Base-by-base conservation (phyloP, 2,888 invertebrate genomes). In the Congeria kusceri region DNA sequence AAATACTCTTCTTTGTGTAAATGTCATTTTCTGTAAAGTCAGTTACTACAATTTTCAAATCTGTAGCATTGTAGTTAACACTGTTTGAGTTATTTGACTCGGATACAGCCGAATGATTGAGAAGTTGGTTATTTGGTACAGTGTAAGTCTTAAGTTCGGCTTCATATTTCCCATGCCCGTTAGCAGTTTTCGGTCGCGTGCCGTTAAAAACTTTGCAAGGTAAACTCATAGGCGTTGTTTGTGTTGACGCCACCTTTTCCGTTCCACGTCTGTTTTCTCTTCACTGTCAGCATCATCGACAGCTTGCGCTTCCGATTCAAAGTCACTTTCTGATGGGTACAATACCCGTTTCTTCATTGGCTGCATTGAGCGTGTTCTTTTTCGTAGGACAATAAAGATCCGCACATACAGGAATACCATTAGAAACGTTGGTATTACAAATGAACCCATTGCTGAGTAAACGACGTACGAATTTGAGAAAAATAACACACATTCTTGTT, bases 371-470 rank as follows among this genome's bases (percentile, higher is more conserved):
- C 86, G 75, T 57, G 92, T 88, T 39, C 93, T 87, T 71, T 89
- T 87, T 67, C 90, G 87, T 18, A 93, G 83, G 23, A 92, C 92
- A 20, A 85, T 83, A 83, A 93, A 93, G 62, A 93, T 93, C 61
- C 91, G 88, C 5, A 92, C 87, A 80, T 93, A 93, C 32, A 93
- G 85, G 73, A 92, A 91, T 5, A 92, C 82, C 88, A 93, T 93
- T 46, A 93, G 84, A 63, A 91, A 83, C 49, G 92, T 89, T 15
- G 93, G 93, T 28, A 93, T 89, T 68, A 92, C 90, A 83, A 93
- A 93, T 1, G 93, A 93, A 7, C 93, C 92, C 73, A 91, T 88
- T 3, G 93, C 92, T 3, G 93, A 93, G 84, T 93, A 93, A 4
- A 93, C 83, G 9, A 93, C 93, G 68, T 93, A 93, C 65, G 92